Base-by-base conservation (phyloP, 2,888 invertebrate genomes). In the Ecdyonurus torrentis region DNA sequence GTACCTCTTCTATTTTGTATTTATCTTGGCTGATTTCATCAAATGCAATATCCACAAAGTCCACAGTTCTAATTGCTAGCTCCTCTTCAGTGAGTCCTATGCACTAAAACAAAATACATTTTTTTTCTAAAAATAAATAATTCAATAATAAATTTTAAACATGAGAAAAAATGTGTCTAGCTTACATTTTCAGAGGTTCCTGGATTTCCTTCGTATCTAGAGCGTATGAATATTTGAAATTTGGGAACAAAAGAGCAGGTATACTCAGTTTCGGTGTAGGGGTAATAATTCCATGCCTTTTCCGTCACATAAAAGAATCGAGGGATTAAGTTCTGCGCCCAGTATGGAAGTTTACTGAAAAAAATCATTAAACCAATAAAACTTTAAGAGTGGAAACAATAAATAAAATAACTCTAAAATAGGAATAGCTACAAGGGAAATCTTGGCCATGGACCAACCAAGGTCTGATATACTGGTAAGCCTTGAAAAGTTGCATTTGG, bases 251-350 rank as follows among this genome's bases (percentile, higher is more conserved):
- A 92, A 5, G 93, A 94, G 77, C 94, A 93, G 50, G 22, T 52
- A 62, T 77, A 80, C 85, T 86, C 86, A 76, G 90, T 93, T 62
- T 89, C 83, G 22, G 93, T 93, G 70, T 83, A 91, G 15, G 94
- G 94, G 77, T 91, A 95, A 76, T 89, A 94, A 75, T 95, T 94
- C 93, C 93, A 94, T 18, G 93, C 91, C 73, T 92, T 93, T 76
- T 94, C 94, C 64, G 88, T 93, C 20, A 94, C 84, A 75, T 94
- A 95, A 77, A 94, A 93, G 73, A 94, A 86, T 74, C 87, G 86
- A 67, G 94, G 94, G 71, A 90, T 84, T 69, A 94, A 75, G 2
- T 90, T 84, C 75, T 91, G 90, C 62, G 93, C 79, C 92, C 92
- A 95, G 72, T 87, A 87, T 2, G 94, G 94, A 65, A 94, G 80